Conservation (phyloP, 2,888 invertebrate species). For the Cephus runcator region DNA sequence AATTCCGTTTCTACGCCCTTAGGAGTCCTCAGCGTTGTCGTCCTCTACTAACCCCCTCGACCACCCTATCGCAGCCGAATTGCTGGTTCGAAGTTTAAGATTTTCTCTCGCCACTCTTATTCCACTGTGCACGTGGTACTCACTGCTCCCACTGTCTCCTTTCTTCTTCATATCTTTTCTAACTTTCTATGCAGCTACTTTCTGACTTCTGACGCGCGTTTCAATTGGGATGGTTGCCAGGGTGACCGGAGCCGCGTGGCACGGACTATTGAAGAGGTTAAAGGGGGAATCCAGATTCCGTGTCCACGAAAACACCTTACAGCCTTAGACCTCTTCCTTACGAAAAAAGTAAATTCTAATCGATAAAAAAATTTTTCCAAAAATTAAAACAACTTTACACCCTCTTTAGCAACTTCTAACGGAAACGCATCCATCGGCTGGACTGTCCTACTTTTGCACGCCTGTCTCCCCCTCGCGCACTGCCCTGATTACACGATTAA, state of each 20-base stretch:
- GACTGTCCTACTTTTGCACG: neutral
- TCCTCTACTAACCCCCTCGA: neutral
- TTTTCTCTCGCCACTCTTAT: constrained; percentile 49
- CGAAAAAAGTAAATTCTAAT: neutral
- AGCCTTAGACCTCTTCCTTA: neutral
- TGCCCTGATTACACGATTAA: neutral
- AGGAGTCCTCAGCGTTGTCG: constrained; percentile 4
- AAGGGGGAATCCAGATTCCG: constrained; percentile 52
- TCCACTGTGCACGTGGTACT: constrained; percentile 11
- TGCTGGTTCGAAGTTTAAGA: constrained; percentile 61
- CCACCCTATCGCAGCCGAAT: constrained; percentile 40
- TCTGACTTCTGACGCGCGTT: constrained; percentile 57
- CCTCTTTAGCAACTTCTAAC: neutral
- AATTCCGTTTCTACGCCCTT: constrained; percentile 17
- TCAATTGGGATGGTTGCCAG: constrained; percentile 60
- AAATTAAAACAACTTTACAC: neutral
- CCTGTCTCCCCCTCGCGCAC: neutral
- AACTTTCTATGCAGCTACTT: constrained; percentile 34
- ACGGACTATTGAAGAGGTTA: constrained; percentile 61
- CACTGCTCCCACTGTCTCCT: constrained; percentile 24
- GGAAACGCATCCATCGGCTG: neutral
- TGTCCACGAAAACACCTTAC: constrained; percentile 35
- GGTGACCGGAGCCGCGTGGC: constrained; percentile 57
- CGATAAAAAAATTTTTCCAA: too few relatives aligned
- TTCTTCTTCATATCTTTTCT: constrained; percentile 24